Base-by-base conservation (phyloP, 2,888 invertebrate species). In the Pachliopta kotzebuea region DNA sequence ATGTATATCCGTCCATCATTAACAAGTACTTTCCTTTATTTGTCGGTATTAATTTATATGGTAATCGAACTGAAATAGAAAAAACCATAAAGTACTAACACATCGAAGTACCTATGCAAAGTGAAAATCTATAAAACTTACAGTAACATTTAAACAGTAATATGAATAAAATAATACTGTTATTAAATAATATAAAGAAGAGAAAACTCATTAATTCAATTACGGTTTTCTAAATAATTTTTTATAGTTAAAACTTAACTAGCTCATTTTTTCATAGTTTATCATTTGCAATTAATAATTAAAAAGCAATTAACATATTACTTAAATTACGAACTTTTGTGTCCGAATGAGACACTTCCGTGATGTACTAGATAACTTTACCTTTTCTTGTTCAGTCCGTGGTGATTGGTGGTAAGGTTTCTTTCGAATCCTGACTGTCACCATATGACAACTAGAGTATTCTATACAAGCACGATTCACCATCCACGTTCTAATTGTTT, bases 1-100 rank as follows among this genome's bases (percentile, higher is more conserved):
- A 80, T 0, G 79, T 78, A 58, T 72, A 77, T 0, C 72, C 72
- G 4, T 74, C 66, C 23, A 72, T 65, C 76, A 79, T 72, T 6
- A 79, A 57, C 21, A 81, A 65, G 9, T 69, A 62, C 42, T 71
- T 70, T 6, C 76, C 74, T 64, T 68, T 69, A 6, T 58, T 45
- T 6, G 72, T 71, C 9, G 78, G 79, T 67, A 81, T 79, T 66
- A 80, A 76, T 67, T 72, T 67, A 65, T 75, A 80, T 9, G 68
- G 63, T 18, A 21, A 4, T 49, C 7, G 4, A 45, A n/a, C 65
- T 65, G 65, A 45, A 60, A 63, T 23, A 58, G 26, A 52, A 21
- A n/a, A 45, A 18, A 7, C 4, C 4, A 45, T 4, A n/a, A 4
- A n/a, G 45, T 49, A n/a, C 17, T 14, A 54, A 11, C 8, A 50